A percentile compares a stretch with the other conserved stretches of the same genome.
These are phyloP conservation scores for Mobula hypostoma DNA, from an alignment of 2,113 vertebrate species.

Conservation along the genomic window DNA sequence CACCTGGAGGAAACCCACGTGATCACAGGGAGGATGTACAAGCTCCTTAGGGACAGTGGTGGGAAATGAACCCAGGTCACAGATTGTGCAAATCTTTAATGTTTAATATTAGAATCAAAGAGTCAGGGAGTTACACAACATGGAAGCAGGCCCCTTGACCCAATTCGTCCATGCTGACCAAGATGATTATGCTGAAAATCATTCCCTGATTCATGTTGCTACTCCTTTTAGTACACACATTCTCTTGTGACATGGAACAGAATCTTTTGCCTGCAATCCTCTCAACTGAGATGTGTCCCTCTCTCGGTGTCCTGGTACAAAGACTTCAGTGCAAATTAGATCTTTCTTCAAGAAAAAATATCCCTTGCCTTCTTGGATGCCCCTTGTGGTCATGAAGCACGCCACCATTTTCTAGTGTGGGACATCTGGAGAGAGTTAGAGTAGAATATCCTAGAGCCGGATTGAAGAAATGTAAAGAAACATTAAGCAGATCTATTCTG, in stretches of 20 bases:
- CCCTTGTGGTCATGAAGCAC: neutral
- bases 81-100: neutral
- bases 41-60: too few species aligned
- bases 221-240: neutral
- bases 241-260: neutral
- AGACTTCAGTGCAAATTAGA: neutral
- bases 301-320: neutral
- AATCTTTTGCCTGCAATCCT: neutral
- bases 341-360: neutral
- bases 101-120: neutral
- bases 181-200: too few species aligned
- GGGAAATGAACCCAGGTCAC: too few species aligned
- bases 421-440: slow-evolving; percentile 17
- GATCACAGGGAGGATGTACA: too few species aligned
- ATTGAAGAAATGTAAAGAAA: slow-evolving; percentile 18
- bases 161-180: too few species aligned
- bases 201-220: neutral
- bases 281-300: neutral
- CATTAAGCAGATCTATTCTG: neutral
- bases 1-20: too few species aligned
- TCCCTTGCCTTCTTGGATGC: neutral
- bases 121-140: too few species aligned
- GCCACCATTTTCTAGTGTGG: neutral
- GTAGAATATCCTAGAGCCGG: neutral
- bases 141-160: too few species aligned